Conservation (phyloP, 2,797 vertebrate genomes). For the Pogonophryne albipinna region DNA sequence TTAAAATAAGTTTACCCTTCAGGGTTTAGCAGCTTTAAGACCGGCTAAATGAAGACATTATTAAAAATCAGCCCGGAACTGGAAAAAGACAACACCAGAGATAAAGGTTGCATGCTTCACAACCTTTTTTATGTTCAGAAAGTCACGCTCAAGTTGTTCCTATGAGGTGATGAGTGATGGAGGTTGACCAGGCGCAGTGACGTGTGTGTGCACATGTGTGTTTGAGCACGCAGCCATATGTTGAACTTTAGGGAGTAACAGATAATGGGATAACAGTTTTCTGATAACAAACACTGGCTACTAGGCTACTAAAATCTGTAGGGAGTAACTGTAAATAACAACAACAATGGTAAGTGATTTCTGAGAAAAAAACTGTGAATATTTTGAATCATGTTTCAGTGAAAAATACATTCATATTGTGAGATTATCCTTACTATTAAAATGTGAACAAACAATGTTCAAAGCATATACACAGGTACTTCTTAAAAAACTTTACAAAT, state of each 20-base stretch:
- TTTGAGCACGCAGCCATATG: neutral
- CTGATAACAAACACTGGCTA: neutral
- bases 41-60: neutral
- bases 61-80: constrained; percentile 19
- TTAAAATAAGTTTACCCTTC: constrained; percentile 14
- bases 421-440: neutral
- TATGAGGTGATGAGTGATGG: constrained; percentile 48
- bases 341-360: too few species aligned
- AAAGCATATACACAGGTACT: neutral
- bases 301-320: neutral
- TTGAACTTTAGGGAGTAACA: constrained; percentile 20
- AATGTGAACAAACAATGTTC: neutral
- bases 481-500: too few species aligned
- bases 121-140: neutral
- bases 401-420: neutral
- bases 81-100: constrained; percentile 6
- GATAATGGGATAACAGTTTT: constrained; percentile 15
- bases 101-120: neutral
- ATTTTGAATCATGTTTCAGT: neutral
- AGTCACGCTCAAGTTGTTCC: constrained; percentile 33
- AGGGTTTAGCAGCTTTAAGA: constrained; percentile 3
- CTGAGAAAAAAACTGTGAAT: neutral
- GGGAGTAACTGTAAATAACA: neutral
- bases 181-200: constrained; percentile 26
- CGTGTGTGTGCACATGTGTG: constrained; percentile 24